Percentiles rank a stretch among this genome's conserved stretches.
Evolutionary conservation across 2,888 invertebrate genomes (phyloP).

Genomic region (Bruchidius siliquastri): DNA sequence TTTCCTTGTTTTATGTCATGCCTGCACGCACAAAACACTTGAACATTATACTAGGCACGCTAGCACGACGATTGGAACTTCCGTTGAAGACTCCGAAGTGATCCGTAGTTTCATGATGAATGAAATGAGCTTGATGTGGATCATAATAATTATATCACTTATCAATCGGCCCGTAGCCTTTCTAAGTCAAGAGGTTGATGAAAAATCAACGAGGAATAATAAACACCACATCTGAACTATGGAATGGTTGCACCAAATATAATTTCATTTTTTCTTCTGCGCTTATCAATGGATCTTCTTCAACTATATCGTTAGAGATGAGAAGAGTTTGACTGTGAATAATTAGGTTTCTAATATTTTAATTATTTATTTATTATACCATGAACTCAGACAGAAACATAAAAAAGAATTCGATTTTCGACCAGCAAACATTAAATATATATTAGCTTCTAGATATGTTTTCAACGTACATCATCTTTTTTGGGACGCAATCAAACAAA

Average conservation of each 20-base stretch:
- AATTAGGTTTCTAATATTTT: no score
- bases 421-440: no score
- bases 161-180: not conserved
- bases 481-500: no score
- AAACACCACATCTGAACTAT: not conserved
- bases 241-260: not conserved
- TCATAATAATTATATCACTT: not conserved
- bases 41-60: conserved; percentile 12
- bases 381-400: no score
- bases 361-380: no score
- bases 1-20: conserved; percentile 15
- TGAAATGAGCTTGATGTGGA: not conserved
- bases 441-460: no score
- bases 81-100: not conserved
- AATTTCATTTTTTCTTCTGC: no score
- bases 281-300: no score
- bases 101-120: not conserved
- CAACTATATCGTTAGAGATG: no score
- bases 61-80: conserved; percentile 1
- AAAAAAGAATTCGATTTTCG: no score
- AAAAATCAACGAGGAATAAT: not conserved
- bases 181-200: not conserved
- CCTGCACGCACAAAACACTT: conserved; percentile 9
- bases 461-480: no score
- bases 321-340: no score